These are phyloP conservation scores for Heteromyza rotundicornis DNA, from an alignment of 2,888 invertebrate genomes.

Conservation along the genomic window DNA sequence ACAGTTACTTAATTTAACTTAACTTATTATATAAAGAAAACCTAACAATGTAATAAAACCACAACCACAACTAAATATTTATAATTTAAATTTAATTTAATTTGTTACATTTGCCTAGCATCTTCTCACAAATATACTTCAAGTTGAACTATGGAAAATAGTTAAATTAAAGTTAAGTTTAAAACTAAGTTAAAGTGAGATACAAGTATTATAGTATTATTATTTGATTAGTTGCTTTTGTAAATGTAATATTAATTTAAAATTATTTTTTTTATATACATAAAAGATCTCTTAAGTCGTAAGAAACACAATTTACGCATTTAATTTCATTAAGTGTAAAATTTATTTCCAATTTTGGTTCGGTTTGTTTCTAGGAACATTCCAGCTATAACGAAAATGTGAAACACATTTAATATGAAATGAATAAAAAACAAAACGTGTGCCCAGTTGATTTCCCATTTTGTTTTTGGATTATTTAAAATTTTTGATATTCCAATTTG, in stretches of 20 bases:
- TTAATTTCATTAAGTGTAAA: too few relatives aligned
- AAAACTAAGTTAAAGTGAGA: too few relatives aligned
- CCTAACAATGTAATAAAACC: constrained; percentile 22
- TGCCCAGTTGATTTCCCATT: constrained; percentile 45
- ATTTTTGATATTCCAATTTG: constrained; percentile 27
- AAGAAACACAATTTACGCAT: constrained; percentile 12
- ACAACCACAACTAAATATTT: too few relatives aligned
- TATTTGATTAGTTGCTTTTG: constrained; percentile 5
- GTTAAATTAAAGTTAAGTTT: too few relatives aligned
- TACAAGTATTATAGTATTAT: too few relatives aligned
- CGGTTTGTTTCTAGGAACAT: constrained; percentile 19
- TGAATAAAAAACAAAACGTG: constrained; percentile 38
- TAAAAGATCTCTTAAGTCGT: constrained; percentile 17
- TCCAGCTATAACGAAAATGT: constrained; percentile 22
- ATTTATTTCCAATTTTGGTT: background rate
- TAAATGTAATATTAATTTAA: constrained; percentile 17
- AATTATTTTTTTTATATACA: background rate
- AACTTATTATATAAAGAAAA: constrained; percentile 17
- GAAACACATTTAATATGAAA: constrained; percentile 14
- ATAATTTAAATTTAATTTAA: too few relatives aligned
- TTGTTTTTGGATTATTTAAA: constrained; percentile 17
- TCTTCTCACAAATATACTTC: too few relatives aligned
- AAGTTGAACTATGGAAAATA: too few relatives aligned
- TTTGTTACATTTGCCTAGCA: too few relatives aligned
- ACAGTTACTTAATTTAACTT: constrained; percentile 11